Base-by-base conservation (phyloP, 2,888 invertebrate species). In the Griposia aprilina region DNA sequence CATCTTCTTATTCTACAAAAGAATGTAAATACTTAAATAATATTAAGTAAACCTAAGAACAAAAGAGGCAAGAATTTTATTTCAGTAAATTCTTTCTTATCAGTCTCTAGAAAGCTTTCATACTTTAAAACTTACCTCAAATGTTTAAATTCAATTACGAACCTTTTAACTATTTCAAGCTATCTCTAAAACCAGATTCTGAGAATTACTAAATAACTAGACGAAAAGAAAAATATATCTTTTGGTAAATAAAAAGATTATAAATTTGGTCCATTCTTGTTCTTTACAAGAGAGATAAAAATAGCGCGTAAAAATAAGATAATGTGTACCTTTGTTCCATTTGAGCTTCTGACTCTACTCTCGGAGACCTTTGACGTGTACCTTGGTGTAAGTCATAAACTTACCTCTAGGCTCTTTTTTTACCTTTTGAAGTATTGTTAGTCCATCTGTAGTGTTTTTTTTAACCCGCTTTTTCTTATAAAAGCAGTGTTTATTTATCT, bases 271-370 rank as follows among this genome's bases (percentile, higher is more conserved):
- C 26, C 20, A n/a, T 50, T 62, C 48, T 79, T 71, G 48, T 78
- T 68, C 23, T 80, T 66, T 48, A 63, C 69, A 62, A 57, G 59
- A 77, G 74, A 48, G 55, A 45, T 78, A 65, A 74, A 76, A 78
- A 79, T 65, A 84, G 62, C 52, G 71, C 45, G 73, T 65, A 85
- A 89, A 92, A 92, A 93, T 91, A 90, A 92, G 92, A 92, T 94
- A 93, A 94, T 93, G 91, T 93, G 92, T 93, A 94, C 93, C 93
- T 94, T 92, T 94, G 92, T 92, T 91, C 91, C 87, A 90, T 90
- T 90, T 88, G 88, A 91, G 92, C 92, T 90, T 90, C 92, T 90
- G 92, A 92, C 92, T 93, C 88, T 90, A 88, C 91, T 92, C 91
- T 91, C 88, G 84, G 89, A 91, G 91, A 92, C 92, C 92, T 92